Evolutionary conservation across 2,888 invertebrate species (phyloP).

Genomic region (Spialia ferax): DNA sequence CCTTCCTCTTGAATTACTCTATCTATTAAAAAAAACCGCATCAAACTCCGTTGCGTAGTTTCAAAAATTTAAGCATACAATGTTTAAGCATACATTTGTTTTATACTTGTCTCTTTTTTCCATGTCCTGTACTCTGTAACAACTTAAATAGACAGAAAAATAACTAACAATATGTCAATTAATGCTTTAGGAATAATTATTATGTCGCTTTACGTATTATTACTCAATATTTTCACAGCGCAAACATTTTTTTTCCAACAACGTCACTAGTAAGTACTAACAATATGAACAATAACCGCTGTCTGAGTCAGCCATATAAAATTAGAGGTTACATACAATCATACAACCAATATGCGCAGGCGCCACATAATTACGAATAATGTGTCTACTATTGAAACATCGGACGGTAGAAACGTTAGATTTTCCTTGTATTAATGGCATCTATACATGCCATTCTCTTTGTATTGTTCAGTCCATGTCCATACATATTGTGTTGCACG

Average conservation of each 20-base stretch:
- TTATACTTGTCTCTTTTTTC: too few relatives aligned
- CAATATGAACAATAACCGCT: neutral
- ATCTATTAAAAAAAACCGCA: too few relatives aligned
- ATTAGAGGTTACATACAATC: constrained; percentile 17
- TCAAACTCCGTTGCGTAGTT: too few relatives aligned
- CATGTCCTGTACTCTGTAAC: too few relatives aligned
- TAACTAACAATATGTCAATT: neutral
- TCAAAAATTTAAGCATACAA: too few relatives aligned
- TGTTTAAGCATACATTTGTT: too few relatives aligned
- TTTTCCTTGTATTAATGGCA: constrained; percentile 21
- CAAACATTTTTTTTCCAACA: constrained; percentile 1
- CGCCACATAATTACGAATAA: constrained; percentile 27
- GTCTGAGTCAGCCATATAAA: constrained; percentile 14
- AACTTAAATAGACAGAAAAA: neutral
- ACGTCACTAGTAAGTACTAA: constrained; percentile 1
- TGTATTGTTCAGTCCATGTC: too few relatives aligned
- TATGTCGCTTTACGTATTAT: neutral
- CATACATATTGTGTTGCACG: too few relatives aligned
- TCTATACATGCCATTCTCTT: neutral
- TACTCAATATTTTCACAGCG: neutral
- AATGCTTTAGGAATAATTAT: neutral
- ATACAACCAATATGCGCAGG: constrained; percentile 17
- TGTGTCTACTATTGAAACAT: constrained; percentile 12
- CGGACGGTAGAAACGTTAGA: neutral
- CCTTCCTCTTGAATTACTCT: too few relatives aligned